A percentile compares a stretch with the other conserved stretches of the same genome.
phyloP scores from a whole-genome alignment of 2,888 invertebrate genomes.

The Sipha maydis region DNA sequence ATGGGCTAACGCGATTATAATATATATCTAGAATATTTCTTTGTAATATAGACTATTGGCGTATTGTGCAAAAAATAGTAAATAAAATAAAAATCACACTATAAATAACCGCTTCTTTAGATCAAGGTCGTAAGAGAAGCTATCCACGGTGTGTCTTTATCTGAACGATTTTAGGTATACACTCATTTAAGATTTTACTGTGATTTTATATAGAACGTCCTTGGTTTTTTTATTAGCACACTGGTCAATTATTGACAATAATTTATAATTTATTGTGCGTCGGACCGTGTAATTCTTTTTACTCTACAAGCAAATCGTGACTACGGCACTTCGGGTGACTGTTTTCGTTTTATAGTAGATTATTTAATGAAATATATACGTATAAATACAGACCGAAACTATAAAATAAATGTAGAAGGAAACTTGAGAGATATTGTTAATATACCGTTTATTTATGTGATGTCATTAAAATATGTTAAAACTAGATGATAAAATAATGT shows the following conservation, averaged over 20 bases:
- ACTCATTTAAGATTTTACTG: slow-evolving; percentile 13
- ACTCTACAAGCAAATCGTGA: slow-evolving; percentile 39
- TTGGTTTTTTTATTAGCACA: slow-evolving; percentile 53
- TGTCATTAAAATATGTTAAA: background rate
- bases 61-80: background rate
- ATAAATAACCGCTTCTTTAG: slow-evolving; percentile 27
- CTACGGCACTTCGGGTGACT: slow-evolving; percentile 20
- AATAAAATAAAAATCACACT: slow-evolving; percentile 2
- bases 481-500: background rate
- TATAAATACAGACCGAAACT: too few species aligned
- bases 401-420: background rate
- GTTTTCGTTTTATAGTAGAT: slow-evolving; percentile 28
- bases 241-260: slow-evolving; percentile 26
- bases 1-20: background rate
- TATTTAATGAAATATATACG: background rate
- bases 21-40: slow-evolving; percentile 34
- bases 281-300: slow-evolving; percentile 38
- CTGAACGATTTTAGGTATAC: slow-evolving; percentile 15
- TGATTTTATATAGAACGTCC: slow-evolving; percentile 57
- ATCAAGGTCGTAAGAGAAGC: slow-evolving; percentile 10
- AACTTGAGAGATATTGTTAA: background rate
- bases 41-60: slow-evolving; percentile 17
- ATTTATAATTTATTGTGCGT: slow-evolving; percentile 6
- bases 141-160: background rate
- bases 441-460: background rate